Percentiles rank a stretch among this genome's conserved stretches.
phyloP scores from a whole-genome alignment of 23 tunicate species.

The Styela plicata region DNA sequence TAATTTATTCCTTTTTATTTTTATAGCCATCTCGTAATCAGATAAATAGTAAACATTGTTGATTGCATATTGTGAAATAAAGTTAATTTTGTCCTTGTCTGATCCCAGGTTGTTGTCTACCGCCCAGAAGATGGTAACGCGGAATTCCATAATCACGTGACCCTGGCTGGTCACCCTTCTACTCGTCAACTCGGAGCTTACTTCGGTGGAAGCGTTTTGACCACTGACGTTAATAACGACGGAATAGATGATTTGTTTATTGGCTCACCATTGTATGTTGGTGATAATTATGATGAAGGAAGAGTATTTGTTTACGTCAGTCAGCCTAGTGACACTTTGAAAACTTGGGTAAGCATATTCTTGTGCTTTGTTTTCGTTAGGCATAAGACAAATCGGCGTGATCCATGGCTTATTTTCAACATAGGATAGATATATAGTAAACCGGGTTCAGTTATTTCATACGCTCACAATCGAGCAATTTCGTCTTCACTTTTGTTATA shows the following conservation, averaged over 20 bases:
- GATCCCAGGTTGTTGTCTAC: slow-evolving; percentile 82
- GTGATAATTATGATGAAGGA: slow-evolving; percentile 22
- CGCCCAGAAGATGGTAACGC: slow-evolving; percentile 15
- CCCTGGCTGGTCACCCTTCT: not conserved
- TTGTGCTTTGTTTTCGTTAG: not conserved
- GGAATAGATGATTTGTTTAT: slow-evolving; percentile 17
- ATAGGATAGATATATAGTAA: too few species aligned
- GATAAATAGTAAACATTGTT: too few species aligned
- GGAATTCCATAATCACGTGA: slow-evolving; percentile 14
- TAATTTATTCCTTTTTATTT: too few species aligned
- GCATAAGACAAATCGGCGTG: not conserved
- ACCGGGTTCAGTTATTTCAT: too few species aligned
- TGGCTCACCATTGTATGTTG: slow-evolving; percentile 25
- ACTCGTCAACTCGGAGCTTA: slow-evolving; percentile 31
- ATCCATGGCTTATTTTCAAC: too few species aligned
- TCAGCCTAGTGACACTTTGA: not conserved
- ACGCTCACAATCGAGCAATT: too few species aligned
- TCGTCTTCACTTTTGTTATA: too few species aligned
- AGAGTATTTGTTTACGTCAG: slow-evolving; percentile 27
- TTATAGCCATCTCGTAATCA: too few species aligned
- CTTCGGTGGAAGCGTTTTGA: slow-evolving; percentile 62
- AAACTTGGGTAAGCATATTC: slow-evolving; percentile 7
- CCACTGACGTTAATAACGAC: slow-evolving; percentile 26
- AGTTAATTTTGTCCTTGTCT: too few species aligned
- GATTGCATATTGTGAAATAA: too few species aligned